Evolutionary conservation across 2,888 invertebrate genomes (phyloP).

Genomic region (Cheilosia vulpina): DNA sequence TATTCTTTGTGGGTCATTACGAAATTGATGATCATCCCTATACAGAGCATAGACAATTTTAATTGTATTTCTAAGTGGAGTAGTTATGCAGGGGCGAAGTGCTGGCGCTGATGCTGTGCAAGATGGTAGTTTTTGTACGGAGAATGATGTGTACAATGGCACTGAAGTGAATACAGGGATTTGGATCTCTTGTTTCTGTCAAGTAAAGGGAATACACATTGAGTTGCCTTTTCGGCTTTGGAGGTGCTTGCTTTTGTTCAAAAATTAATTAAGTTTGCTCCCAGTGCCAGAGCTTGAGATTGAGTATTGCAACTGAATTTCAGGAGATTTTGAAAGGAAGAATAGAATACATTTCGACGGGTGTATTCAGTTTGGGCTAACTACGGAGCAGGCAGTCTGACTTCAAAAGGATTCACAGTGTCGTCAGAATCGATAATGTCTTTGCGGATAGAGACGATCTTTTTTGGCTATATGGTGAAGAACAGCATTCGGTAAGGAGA

Average conservation of each 20-base stretch:
- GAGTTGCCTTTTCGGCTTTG: not conserved
- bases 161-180: slow-evolving; percentile 35
- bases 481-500: too few species aligned
- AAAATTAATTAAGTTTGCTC: not conserved
- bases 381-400: too few species aligned
- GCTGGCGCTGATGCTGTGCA: not conserved
- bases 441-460: too few species aligned
- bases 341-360: not conserved
- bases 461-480: too few species aligned
- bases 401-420: too few species aligned
- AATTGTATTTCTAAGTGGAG: slow-evolving; percentile 72
- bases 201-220: too few species aligned
- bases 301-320: not conserved
- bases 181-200: not conserved
- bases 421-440: too few species aligned
- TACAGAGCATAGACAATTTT: slow-evolving; percentile 61
- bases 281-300: not conserved
- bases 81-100: slow-evolving; percentile 59
- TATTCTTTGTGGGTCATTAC: slow-evolving; percentile 59
- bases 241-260: too few species aligned
- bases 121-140: slow-evolving; percentile 19
- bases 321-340: not conserved
- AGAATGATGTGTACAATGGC: slow-evolving; percentile 38
- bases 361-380: too few species aligned
- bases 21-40: slow-evolving; percentile 69